Evolutionary conservation across 2,113 vertebrate species (phyloP).

Genomic region (Rhabdornis inornatus): DNA sequence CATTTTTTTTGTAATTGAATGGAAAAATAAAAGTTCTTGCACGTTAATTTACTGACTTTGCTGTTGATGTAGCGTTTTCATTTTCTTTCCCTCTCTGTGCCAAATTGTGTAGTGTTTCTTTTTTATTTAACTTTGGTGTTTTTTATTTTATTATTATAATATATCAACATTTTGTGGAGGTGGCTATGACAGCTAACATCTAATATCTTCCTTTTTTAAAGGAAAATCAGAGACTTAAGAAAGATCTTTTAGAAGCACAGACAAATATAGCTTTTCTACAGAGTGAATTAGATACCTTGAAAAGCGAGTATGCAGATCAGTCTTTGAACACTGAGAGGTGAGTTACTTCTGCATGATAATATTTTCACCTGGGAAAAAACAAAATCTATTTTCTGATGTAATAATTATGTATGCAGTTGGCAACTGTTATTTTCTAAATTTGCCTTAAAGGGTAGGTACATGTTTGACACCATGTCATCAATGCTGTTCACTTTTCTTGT

Average conservation of each 20-base stretch:
- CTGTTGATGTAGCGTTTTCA: not conserved
- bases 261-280: constrained; percentile 90
- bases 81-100: not conserved
- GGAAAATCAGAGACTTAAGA: constrained; percentile 94
- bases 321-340: constrained; percentile 89
- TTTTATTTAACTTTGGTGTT: not conserved
- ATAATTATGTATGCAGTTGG: not conserved
- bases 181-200: not conserved
- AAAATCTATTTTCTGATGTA: not conserved
- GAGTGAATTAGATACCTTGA: constrained; percentile 91
- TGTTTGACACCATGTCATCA: not conserved
- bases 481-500: not conserved
- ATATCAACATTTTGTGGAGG: not conserved
- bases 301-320: constrained; percentile 91
- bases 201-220: constrained; percentile 37
- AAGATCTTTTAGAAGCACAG: constrained; percentile 91
- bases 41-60: not conserved
- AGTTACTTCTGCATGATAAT: not conserved
- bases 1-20: not conserved
- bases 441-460: not conserved
- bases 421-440: not conserved
- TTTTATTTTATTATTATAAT: not conserved
- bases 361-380: not conserved
- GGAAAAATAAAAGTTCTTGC: not conserved
- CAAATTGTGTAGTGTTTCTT: not conserved